These are phyloP conservation scores for Zygogramma bicolorata DNA, from an alignment of 2,888 invertebrate genomes.

Conservation along the genomic window DNA sequence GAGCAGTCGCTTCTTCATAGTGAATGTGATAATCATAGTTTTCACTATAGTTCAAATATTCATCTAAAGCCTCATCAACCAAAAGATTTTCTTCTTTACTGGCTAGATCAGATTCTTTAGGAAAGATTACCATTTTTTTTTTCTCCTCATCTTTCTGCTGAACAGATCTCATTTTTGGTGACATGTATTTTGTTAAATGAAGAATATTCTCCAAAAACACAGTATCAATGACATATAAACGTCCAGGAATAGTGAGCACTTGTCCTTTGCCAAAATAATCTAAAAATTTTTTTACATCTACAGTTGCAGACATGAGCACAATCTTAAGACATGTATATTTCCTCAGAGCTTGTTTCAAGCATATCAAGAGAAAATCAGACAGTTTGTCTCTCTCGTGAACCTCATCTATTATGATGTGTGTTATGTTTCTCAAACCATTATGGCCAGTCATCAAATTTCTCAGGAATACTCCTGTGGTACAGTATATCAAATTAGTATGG, in stretches of 20 bases:
- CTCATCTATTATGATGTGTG: slow-evolving; percentile 93
- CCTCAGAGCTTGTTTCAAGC: slow-evolving; percentile 80
- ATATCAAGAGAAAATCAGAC: slow-evolving; percentile 92
- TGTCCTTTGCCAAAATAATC: slow-evolving; percentile 87
- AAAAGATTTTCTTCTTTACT: slow-evolving; percentile 29
- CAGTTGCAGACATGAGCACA: slow-evolving; percentile 95
- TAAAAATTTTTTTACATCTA: slow-evolving; percentile 85
- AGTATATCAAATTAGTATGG: slow-evolving; percentile 86
- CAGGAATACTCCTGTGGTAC: slow-evolving; percentile 91
- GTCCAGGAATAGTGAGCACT: slow-evolving; percentile 82
- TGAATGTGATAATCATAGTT: slow-evolving; percentile 50
- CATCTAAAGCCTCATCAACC: slow-evolving; percentile 48
- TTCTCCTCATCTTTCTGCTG: slow-evolving; percentile 61
- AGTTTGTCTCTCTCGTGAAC: slow-evolving; percentile 95
- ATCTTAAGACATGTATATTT: slow-evolving; percentile 81
- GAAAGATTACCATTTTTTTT: not conserved
- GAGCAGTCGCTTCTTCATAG: slow-evolving; percentile 53
- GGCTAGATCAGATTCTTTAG: slow-evolving; percentile 27
- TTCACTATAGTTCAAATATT: slow-evolving; percentile 65
- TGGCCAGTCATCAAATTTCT: slow-evolving; percentile 89
- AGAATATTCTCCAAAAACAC: slow-evolving; percentile 87
- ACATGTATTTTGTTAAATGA: slow-evolving; percentile 70
- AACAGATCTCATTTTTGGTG: slow-evolving; percentile 45
- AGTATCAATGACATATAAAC: slow-evolving; percentile 79
- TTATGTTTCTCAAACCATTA: slow-evolving; percentile 75